Conservation (phyloP, 1,140 invertebrate species). For the Drosophila oshimai region DNA sequence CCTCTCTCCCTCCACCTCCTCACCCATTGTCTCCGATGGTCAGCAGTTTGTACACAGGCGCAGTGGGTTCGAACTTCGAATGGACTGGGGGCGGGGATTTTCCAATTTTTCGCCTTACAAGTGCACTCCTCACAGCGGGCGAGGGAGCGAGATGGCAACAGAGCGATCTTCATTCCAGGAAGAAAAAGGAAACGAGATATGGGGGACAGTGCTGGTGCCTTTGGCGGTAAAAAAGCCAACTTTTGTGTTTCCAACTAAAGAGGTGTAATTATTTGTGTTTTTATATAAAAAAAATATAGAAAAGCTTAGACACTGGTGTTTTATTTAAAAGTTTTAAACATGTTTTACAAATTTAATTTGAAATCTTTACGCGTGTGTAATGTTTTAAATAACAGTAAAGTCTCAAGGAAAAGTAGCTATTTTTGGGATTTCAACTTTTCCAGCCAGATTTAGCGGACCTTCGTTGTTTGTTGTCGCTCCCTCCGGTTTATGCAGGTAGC, state of each 20-base stretch:
- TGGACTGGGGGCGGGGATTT: neutral
- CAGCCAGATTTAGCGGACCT: too few species aligned
- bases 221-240: constrained; percentile 1
- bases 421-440: too few species aligned
- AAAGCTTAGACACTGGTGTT: too few species aligned
- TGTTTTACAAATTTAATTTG: too few species aligned
- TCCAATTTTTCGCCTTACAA: constrained; percentile 16
- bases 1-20: constrained; percentile 34
- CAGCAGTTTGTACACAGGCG: constrained; percentile 75
- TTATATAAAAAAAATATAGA: too few species aligned
- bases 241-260: neutral
- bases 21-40: constrained; percentile 59
- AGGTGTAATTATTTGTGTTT: too few species aligned
- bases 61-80: constrained; percentile 3
- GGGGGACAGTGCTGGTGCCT: constrained; percentile 11
- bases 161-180: constrained; percentile 45
- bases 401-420: too few species aligned
- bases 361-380: too few species aligned
- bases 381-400: too few species aligned
- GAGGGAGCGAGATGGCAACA: constrained; percentile 11
- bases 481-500: constrained; percentile 49
- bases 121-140: constrained; percentile 28
- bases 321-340: too few species aligned
- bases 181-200: constrained; percentile 43
- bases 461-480: constrained; percentile 23